These are phyloP conservation scores for Rhadinocentrus ornatus DNA, from an alignment of 2,797 vertebrate genomes.

Conservation along the genomic window DNA sequence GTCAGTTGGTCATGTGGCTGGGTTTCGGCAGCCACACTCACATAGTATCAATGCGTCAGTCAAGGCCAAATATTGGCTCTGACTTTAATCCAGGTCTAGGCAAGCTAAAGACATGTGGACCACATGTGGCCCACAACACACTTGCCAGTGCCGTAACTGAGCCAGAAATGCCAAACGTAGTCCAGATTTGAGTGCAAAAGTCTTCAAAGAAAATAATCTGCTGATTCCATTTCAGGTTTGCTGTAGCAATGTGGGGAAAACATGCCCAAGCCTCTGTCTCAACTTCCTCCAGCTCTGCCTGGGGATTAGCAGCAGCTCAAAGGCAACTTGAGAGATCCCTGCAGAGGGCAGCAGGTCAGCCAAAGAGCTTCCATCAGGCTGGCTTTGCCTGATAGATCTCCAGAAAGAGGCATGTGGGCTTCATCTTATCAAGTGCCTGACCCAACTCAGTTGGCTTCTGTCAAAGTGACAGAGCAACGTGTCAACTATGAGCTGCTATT, in stretches of 20 bases:
- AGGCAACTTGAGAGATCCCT: background rate
- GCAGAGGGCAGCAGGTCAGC: background rate
- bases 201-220: conserved; percentile 8
- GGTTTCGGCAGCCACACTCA: too few relatives aligned
- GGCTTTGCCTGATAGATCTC: background rate
- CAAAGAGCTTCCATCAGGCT: background rate
- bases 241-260: background rate
- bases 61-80: too few relatives aligned
- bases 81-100: too few relatives aligned
- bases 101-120: too few relatives aligned
- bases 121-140: too few relatives aligned
- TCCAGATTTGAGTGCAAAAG: background rate
- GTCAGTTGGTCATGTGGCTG: too few relatives aligned
- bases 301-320: background rate
- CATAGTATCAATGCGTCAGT: too few relatives aligned
- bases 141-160: too few relatives aligned
- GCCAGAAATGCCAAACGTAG: too few relatives aligned
- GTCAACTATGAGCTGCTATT: background rate
- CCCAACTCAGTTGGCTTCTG: background rate
- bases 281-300: background rate
- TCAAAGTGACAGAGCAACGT: too few relatives aligned
- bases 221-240: conserved; percentile 3
- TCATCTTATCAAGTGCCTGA: background rate
- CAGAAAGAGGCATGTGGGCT: background rate
- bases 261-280: background rate